phyloP scores from a whole-genome alignment of 2,888 invertebrate genomes.

The Lasioglossum pauxillum region DNA sequence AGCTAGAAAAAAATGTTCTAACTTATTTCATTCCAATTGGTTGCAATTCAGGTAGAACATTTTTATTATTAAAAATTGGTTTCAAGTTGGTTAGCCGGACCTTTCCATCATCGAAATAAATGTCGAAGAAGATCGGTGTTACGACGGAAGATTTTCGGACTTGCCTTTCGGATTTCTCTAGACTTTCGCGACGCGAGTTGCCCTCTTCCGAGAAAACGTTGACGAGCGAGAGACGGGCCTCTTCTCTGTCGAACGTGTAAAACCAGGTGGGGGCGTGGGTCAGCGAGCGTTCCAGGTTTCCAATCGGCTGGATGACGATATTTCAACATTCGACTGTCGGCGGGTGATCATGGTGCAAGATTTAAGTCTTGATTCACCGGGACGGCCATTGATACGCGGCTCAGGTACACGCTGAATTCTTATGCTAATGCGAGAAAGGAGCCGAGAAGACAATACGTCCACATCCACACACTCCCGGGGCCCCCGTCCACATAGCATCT shows the following conservation, averaged over 20 bases:
- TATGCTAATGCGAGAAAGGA: conserved; percentile 85
- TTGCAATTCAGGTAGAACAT: too few species aligned
- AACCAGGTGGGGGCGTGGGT: conserved; percentile 11
- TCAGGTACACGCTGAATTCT: conserved; percentile 85
- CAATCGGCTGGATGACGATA: conserved; percentile 67
- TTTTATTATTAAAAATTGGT: too few species aligned
- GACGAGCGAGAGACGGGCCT: background rate
- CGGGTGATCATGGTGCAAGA: conserved; percentile 75
- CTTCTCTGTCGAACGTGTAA: background rate
- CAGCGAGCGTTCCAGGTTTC: conserved; percentile 58
- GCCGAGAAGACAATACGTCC: conserved; percentile 83
- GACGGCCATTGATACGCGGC: conserved; percentile 80
- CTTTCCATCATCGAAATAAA: too few species aligned
- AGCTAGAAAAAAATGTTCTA: too few species aligned
- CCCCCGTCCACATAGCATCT: conserved; percentile 62
- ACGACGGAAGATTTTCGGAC: background rate
- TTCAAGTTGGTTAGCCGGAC: too few species aligned
- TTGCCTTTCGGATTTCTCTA: conserved; percentile 16
- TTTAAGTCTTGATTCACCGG: conserved; percentile 79
- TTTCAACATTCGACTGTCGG: conserved; percentile 73
- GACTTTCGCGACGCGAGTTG: conserved; percentile 25
- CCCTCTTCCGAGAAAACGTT: conserved; percentile 37
- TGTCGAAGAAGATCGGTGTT: background rate
- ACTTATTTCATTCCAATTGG: too few species aligned
- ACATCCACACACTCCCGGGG: conserved; percentile 72